Conservation (phyloP, 2,797 vertebrate genomes). For the Dallia pectoralis region DNA sequence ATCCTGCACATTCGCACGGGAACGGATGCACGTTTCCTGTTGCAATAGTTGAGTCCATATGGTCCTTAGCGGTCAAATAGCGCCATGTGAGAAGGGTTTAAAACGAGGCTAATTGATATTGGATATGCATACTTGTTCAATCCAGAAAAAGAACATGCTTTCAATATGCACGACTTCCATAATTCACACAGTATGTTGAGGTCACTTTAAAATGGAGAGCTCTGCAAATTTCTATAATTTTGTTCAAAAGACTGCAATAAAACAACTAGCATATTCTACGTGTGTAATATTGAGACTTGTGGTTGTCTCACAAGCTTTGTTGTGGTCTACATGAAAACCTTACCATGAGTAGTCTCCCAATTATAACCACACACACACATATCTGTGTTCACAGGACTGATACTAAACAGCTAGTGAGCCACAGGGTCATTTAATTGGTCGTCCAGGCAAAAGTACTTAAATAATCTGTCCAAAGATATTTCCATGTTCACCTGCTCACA, state of each 20-base stretch:
- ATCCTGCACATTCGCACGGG: slow-evolving; percentile 9
- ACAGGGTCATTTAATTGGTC: slow-evolving; percentile 6
- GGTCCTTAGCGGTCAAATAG: slow-evolving; percentile 12
- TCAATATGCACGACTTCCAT: not conserved
- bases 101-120: not conserved
- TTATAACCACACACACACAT: slow-evolving; percentile 28
- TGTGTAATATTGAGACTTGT: not conserved
- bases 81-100: not conserved
- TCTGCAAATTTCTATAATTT: not conserved
- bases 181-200: not conserved
- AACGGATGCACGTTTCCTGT: slow-evolving; percentile 2
- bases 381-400: slow-evolving; percentile 1
- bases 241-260: not conserved
- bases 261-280: too few species aligned
- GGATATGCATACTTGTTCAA: not conserved
- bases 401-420: not conserved
- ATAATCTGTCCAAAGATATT: not conserved
- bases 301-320: slow-evolving; percentile 6
- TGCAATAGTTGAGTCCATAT: slow-evolving; percentile 4
- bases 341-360: slow-evolving; percentile 18
- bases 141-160: not conserved
- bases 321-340: slow-evolving; percentile 19
- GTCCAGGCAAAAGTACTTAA: slow-evolving; percentile 7
- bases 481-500: not conserved
- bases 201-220: not conserved